Base-by-base conservation (phyloP, 2,113 vertebrate species). In the Macrotus californicus region DNA sequence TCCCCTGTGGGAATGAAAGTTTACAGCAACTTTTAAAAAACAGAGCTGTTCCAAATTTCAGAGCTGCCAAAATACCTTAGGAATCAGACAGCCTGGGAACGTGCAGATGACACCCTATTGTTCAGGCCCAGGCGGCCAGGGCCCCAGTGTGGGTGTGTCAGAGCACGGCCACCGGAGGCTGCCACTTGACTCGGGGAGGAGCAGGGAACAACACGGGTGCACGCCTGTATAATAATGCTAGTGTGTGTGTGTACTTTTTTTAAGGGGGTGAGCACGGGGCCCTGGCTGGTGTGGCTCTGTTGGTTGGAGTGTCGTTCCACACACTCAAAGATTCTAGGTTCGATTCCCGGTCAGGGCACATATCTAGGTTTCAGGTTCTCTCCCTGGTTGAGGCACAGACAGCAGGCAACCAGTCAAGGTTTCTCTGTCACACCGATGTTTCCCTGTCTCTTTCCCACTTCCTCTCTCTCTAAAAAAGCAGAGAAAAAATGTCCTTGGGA, bases 91-190 rank as follows among this genome's bases (percentile, higher is more conserved):
- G 34, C 8, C 7, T 0, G 4, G 14, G 39, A 19, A 10, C 1
- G 29, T 19, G 13, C 41, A n/a, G 3, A n/a, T 0, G 34, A 69
- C 34, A 7, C 21, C 16, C 21, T 3, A 5, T 22, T 31, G 7
- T 6, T 16, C 22, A 18, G 8, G 1, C 4, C 0, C 0, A 11
- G 26, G 34, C 0, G 0, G 5, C 19, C 41, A 1, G 72, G 18
- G 18, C 43, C 0, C 14, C 2, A 1, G 3, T 14, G 29, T n/a
- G 59, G 1, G 36, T 7, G 56, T 36, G 10, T 13, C 16, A 3
- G 66, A 39, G 83, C 36, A 1, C n/a, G 2, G 14, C 14, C 19
- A 1, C 31, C 11, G 0, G 59, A 36, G 64, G 56, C 67, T 8
- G 3, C 56, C 7, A 1, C 13, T 1, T 0, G 21, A 34, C 54